phyloP scores from a whole-genome alignment of 2,113 vertebrate genomes.

The Mobula birostris region DNA sequence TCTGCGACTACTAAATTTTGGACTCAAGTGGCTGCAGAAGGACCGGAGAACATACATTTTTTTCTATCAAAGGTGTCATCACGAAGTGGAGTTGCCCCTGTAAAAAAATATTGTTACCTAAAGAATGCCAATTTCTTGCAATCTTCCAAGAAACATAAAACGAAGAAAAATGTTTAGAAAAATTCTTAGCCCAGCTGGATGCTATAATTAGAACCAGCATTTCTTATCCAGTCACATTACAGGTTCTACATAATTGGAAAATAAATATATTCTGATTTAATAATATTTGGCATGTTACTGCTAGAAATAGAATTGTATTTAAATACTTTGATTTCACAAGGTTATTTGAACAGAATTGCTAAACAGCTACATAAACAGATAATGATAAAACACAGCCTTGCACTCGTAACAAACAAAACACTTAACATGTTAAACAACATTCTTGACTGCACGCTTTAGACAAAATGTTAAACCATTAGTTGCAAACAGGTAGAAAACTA shows the following conservation, averaged over 20 bases:
- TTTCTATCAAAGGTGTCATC: not conserved
- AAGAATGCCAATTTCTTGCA: not conserved
- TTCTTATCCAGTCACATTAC: not conserved
- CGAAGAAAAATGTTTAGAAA: not conserved
- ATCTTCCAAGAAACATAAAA: not conserved
- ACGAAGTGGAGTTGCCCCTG: not conserved
- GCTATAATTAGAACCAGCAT: not conserved
- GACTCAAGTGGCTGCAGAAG: not conserved
- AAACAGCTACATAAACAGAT: not conserved
- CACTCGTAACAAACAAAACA: not conserved
- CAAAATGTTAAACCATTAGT: not conserved
- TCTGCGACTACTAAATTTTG: not conserved
- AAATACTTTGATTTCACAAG: not conserved
- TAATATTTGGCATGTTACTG: not conserved
- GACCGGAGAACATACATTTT: not conserved
- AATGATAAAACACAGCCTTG: not conserved
- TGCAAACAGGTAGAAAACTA: not conserved
- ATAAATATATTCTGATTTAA: not conserved
- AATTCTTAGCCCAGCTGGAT: not conserved
- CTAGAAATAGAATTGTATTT: not conserved
- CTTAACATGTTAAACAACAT: not conserved
- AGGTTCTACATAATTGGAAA: not conserved
- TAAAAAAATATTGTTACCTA: not conserved
- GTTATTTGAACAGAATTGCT: not conserved
- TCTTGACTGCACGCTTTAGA: not conserved